Base-by-base conservation (phyloP, 2,113 vertebrate genomes). In the Epinephelus lanceolatus region DNA sequence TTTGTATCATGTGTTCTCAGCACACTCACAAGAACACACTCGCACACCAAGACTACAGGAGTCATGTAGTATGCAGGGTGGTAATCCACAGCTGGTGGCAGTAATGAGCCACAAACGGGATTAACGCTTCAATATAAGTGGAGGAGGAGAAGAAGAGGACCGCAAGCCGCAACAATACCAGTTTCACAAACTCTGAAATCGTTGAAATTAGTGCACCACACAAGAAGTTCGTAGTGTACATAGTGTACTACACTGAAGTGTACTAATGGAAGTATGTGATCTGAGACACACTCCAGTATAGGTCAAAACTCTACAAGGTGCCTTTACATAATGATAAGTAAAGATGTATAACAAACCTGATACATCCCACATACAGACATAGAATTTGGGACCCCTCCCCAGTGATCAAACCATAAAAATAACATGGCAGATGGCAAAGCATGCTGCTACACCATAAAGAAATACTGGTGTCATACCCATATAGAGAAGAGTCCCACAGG, bases 401-500 rank as follows among this genome's bases (percentile, higher is more conserved):
- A n/a, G 17, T 63, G 21, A 57, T 60, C 42, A 37, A 80, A 67
- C 18, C 13, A 18, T 61, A 74, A 60, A 68, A 14, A 56, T 45
- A 53, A 25, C 11, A 5, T 57, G 66, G 27, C 59, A 65, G 37
- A 71, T 47, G 14, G 21, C 19, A 45, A 60, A 21, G 25, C 21
- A 42, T 61, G 55, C 55, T 47, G 15, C 51, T 56, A 33, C 59
- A 61, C 4, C 68, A 56, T 25, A 56, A 83, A 14, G 61, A 84
- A 19, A 85, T 81, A 71, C 67, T 37, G 47, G 53, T 77, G 53
- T 84, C 93, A 86, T 94, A 97, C 96, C 97, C 96, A 96, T 97
- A 77, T 97, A 96, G 72, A 94, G 95, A 23, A 96, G 96, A 4
- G 96, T 97, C 69, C 96, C 97, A 85, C 96, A 98, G 10, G 95